phyloP scores from a whole-genome alignment of 2,888 invertebrate genomes.

The Cephus sareptanus region DNA sequence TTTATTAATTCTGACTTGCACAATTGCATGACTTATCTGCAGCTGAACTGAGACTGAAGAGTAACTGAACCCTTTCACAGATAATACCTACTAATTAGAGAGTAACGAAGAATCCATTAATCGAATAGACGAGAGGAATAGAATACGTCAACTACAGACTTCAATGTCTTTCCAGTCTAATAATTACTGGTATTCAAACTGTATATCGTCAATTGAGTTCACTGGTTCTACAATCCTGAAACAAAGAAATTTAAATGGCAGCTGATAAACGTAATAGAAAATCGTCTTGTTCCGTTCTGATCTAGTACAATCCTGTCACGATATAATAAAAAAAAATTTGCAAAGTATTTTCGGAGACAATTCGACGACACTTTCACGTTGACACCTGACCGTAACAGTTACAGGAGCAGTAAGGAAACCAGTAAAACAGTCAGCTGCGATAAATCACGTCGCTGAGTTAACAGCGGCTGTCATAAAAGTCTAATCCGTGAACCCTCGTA shows the following conservation, averaged over 20 bases:
- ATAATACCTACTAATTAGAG: background rate
- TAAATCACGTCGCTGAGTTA: constrained; percentile 22
- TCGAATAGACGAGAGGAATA: background rate
- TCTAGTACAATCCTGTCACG: background rate
- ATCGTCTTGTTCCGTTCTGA: background rate
- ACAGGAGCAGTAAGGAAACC: constrained; percentile 3
- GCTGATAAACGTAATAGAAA: background rate
- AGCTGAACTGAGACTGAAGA: background rate
- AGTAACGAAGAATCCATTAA: background rate
- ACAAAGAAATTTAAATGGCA: background rate
- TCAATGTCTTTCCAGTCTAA: background rate
- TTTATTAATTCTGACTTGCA: background rate
- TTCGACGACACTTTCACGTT: background rate
- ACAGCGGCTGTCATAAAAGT: constrained; percentile 21
- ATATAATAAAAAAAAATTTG: background rate
- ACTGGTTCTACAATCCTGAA: background rate
- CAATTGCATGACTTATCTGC: background rate
- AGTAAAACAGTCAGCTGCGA: constrained; percentile 17
- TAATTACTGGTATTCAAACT: background rate
- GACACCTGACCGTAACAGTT: background rate
- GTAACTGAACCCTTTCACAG: background rate
- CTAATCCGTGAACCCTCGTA: constrained; percentile 22
- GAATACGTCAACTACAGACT: background rate
- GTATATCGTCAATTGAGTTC: background rate
- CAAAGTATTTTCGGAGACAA: background rate